Evolutionary conservation across 1,140 invertebrate species (phyloP).

Genomic region (Drosophila miranda): DNA sequence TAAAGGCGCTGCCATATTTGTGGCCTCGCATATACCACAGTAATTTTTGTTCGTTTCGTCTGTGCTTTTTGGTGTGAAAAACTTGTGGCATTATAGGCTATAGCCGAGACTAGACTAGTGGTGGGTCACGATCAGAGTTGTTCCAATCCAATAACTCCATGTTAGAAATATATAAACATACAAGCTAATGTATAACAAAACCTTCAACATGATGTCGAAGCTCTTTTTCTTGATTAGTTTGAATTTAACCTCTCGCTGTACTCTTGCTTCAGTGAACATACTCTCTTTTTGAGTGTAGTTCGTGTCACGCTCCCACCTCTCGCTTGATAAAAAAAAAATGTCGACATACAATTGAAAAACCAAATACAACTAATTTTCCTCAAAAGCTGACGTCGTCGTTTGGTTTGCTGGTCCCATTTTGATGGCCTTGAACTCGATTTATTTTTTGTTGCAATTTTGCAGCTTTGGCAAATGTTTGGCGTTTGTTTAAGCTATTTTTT

Average conservation of each 20-base stretch:
- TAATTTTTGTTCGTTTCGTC: conserved; percentile 38
- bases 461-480: conserved; percentile 41
- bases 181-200: no score
- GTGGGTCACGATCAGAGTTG: background rate
- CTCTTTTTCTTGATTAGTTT: no score
- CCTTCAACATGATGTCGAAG: no score
- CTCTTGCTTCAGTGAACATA: no score
- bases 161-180: no score
- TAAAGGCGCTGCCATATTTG: conserved; percentile 65
- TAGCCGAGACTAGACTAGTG: conserved; percentile 30
- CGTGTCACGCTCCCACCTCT: conserved; percentile 2
- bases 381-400: conserved; percentile 28
- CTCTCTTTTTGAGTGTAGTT: background rate
- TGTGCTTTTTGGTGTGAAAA: conserved; percentile 69
- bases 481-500: conserved; percentile 8
- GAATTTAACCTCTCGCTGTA: no score
- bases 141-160: no score
- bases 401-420: conserved; percentile 63
- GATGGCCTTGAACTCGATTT: conserved; percentile 74
- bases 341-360: conserved; percentile 32
- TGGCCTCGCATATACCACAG: conserved; percentile 50
- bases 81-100: conserved; percentile 59
- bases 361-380: conserved; percentile 61
- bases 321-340: conserved; percentile 9
- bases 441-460: conserved; percentile 11